Evolutionary conservation across 2,888 invertebrate species (phyloP), one percentile per base, ranked within the genome.

Genomic region (Leptopilina drosophilae): DNA sequence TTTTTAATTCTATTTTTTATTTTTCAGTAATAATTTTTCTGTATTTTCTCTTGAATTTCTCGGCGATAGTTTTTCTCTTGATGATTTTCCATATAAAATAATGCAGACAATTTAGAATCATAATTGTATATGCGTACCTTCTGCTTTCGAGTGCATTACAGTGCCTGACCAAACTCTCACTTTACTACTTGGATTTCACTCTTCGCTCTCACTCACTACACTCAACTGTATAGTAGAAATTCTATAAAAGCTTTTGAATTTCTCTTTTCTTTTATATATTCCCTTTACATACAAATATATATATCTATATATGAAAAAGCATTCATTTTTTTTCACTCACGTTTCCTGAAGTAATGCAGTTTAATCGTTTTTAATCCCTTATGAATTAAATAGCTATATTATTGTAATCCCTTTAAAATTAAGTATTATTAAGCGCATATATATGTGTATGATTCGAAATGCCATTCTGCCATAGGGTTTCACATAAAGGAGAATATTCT

Each of bases 121-220:
- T 49, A 49, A 49, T 49, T 49, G 9, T 49, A 9, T 49, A 49
- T 82, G 53, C 73, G 8, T 42, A 42, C 8, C 59, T 62, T 15
- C 76, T 42, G 77, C 78, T 77, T 33, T 78, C 67, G n/a, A 59
- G 59, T 59, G 67, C 46, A 59, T 49, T 42, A 26, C 2, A 56
- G 62, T 46, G 76, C 46, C 69, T 49, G n/a, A 33, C 77, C 69
- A 77, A 46, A 40, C 56, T 9, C 20, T 62, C n/a, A 62, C 62
- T 62, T 62, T n/a, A 62, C 62, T 62, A 62, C 62, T 62, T 62
- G 15, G 9, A 6, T 62, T 62, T 20, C 62, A 62, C 15, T 62
- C 15, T 62, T 15, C 15, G 20, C 62, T 7, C 62, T 62, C 33
- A 33, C 33, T 33, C 33, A 33, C 33, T 33, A 33, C 33, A 33